These are phyloP conservation scores for Campoplex nolae DNA, from an alignment of 2,888 invertebrate species.

Conservation along the genomic window DNA sequence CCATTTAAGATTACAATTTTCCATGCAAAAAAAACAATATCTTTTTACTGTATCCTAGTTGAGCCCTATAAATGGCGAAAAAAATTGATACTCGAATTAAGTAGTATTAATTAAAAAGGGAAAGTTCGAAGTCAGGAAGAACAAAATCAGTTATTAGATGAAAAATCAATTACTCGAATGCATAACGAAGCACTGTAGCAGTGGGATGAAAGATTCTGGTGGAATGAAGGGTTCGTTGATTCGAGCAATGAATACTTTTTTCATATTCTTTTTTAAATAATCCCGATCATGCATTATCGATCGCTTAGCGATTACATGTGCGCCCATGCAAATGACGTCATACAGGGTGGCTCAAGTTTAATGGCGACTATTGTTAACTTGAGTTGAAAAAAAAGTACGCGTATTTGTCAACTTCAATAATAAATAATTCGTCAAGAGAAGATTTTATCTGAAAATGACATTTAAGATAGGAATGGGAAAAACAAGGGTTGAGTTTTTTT, in stretches of 20 bases:
- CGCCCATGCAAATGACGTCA: background rate
- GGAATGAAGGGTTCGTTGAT: background rate
- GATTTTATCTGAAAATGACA: too few relatives aligned
- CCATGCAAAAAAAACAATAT: background rate
- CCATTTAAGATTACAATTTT: background rate
- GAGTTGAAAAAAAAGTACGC: too few relatives aligned
- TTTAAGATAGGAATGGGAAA: too few relatives aligned
- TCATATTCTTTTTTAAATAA: background rate
- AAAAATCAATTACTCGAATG: background rate
- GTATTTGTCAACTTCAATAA: too few relatives aligned
- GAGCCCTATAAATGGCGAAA: background rate
- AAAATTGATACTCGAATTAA: background rate
- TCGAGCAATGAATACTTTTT: background rate
- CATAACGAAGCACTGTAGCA: background rate
- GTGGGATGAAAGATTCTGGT: background rate
- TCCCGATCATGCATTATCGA: conserved; percentile 18
- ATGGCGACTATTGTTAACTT: background rate
- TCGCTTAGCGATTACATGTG: background rate
- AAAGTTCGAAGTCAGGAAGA: background rate
- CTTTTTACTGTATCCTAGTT: background rate
- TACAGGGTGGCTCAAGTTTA: background rate
- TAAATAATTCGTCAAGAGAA: too few relatives aligned
- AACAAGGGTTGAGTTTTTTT: background rate
- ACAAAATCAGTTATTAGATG: background rate
- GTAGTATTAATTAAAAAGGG: background rate